These are phyloP conservation scores for Automeris io DNA, from an alignment of 2,888 invertebrate species.

Conservation along the genomic window DNA sequence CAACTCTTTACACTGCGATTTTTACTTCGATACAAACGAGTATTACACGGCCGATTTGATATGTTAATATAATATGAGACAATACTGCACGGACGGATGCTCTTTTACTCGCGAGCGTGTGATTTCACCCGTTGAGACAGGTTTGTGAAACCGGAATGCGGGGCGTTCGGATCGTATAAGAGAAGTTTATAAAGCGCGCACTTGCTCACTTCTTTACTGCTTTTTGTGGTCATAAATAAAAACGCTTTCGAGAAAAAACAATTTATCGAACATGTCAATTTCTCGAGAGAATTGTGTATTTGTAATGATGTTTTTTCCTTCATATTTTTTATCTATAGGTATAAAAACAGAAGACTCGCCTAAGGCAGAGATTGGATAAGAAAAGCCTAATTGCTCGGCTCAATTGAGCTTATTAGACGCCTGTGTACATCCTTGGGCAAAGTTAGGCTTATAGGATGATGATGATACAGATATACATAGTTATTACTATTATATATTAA, in stretches of 20 bases:
- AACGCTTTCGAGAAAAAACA: conserved; percentile 57
- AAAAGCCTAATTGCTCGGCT: too few relatives aligned
- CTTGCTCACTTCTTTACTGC: conserved; percentile 66
- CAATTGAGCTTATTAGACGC: too few relatives aligned
- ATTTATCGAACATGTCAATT: conserved; percentile 52
- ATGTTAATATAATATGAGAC: conserved; percentile 44
- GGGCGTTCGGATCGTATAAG: conserved; percentile 45
- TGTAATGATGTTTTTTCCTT: too few relatives aligned
- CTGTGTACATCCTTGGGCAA: too few relatives aligned
- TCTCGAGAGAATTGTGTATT: conserved; percentile 18
- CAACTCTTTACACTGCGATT: conserved; percentile 48
- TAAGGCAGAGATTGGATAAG: too few relatives aligned
- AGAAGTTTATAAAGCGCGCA: conserved; percentile 70
- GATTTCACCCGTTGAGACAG: conserved; percentile 42
- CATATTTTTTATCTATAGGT: too few relatives aligned
- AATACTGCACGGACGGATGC: conserved; percentile 27
- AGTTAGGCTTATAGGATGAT: too few relatives aligned
- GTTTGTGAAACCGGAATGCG: conserved; percentile 45
- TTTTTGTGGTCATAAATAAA: conserved; percentile 69
- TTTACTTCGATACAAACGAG: conserved; percentile 52
- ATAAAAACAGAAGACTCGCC: too few relatives aligned
- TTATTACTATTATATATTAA: too few relatives aligned
- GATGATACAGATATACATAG: too few relatives aligned
- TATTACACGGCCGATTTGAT: conserved; percentile 59
- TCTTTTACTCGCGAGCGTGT: conserved; percentile 46